phyloP scores from a whole-genome alignment of 1,140 invertebrate genomes.

The Plutomurus gul region DNA sequence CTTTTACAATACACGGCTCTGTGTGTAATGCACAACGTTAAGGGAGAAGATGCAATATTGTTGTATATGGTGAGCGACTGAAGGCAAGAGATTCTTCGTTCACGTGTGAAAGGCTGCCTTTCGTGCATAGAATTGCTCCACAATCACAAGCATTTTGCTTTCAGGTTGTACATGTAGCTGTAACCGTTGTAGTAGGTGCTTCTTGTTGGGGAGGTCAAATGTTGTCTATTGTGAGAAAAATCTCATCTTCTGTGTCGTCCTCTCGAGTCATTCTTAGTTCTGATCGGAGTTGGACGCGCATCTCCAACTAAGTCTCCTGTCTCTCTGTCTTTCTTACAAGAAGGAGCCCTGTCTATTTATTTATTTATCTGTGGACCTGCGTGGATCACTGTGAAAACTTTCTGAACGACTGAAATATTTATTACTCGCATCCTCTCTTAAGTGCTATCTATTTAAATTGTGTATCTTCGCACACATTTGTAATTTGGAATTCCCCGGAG shows the following conservation, averaged over 20 bases:
- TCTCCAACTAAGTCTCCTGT: slow-evolving; percentile 2
- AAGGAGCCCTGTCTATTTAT: too few species aligned
- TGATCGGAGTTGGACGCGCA: slow-evolving; percentile 1
- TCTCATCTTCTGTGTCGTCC: not conserved
- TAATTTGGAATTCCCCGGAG: too few species aligned
- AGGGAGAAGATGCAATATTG: not conserved
- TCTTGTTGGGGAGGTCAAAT: slow-evolving; percentile 26
- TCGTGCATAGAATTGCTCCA: not conserved
- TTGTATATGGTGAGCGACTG: not conserved
- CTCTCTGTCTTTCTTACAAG: not conserved
- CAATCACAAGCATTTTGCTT: not conserved
- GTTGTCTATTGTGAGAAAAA: slow-evolving; percentile 24
- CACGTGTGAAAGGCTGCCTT: slow-evolving; percentile 11
- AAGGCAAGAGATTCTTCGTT: slow-evolving; percentile 22
- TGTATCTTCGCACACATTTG: too few species aligned
- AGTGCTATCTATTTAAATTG: too few species aligned
- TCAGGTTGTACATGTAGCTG: not conserved
- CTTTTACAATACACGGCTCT: not conserved
- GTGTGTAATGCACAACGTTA: not conserved
- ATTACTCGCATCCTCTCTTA: too few species aligned
- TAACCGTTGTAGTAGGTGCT: slow-evolving; percentile 13
- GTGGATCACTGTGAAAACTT: too few species aligned
- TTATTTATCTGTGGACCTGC: too few species aligned
- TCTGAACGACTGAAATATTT: too few species aligned
- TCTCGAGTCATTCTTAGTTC: slow-evolving; percentile 10